These are phyloP conservation scores for Callithrix jacchus DNA, from an alignment of 2,113 vertebrate genomes.

Conservation along the genomic window DNA sequence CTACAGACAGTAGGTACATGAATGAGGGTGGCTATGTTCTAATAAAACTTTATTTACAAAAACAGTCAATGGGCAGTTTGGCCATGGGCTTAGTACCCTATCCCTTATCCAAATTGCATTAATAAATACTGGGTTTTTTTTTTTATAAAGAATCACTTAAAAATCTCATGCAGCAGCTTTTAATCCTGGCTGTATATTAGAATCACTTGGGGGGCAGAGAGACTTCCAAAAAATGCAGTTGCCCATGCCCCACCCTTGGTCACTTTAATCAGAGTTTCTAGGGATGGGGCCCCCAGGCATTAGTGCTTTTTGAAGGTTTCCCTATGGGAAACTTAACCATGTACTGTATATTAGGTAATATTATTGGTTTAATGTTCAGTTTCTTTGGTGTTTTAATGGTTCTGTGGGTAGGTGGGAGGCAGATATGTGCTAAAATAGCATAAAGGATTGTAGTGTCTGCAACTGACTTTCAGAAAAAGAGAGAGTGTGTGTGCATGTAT, in stretches of 20 bases:
- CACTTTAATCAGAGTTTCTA: background rate
- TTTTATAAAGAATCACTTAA: background rate
- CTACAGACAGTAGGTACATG: background rate
- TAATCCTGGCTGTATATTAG: background rate
- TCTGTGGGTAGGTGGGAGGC: background rate
- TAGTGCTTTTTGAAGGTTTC: background rate
- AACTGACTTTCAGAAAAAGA: background rate
- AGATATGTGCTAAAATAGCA: background rate
- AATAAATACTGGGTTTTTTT: background rate
- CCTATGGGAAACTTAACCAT: background rate
- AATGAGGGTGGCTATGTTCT: background rate
- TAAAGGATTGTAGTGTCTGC: background rate
- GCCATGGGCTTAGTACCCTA: background rate
- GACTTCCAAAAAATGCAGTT: background rate
- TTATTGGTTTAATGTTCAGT: background rate
- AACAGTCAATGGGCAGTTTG: background rate
- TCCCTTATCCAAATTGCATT: background rate
- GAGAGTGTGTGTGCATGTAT: accelerated
- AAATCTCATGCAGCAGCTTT: background rate
- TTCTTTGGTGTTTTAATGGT: background rate
- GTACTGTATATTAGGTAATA: background rate
- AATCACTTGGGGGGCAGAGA: background rate
- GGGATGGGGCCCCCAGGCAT: too few relatives aligned
- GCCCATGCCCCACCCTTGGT: background rate
- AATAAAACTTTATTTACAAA: background rate